Evolutionary conservation across 2,797 vertebrate genomes (phyloP), one percentile per base, ranked within the genome.

Genomic region (Myioborus melanocephalus): DNA sequence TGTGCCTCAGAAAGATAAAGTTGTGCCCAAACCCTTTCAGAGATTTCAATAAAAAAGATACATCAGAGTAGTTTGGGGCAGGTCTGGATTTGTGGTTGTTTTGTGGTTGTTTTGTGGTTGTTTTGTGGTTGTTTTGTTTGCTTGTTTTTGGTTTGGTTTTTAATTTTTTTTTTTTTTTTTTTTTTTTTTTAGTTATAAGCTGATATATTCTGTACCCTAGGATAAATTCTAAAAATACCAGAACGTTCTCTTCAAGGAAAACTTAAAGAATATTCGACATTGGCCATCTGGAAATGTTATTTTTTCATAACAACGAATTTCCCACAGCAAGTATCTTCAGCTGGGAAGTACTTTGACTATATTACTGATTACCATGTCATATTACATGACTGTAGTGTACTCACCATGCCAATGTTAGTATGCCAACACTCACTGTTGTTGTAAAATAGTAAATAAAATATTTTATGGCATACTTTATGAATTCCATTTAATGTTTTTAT

Each of bases 51-150:
- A 13, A 41, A 66, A 87, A 26, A 63, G 37, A 8, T 1, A 8
- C 0, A 2, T 55, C 9, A 14, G 20, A 16, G 4, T 22, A 2
- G 2, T 39, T 47, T 6, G 12, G 9, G 24, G 20, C 9, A 53
- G 12, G 26, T 30, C 10, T 52, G 15, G 3, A 13, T 57, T 34
- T 34, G 34, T 34, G 34, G 34, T 34, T 66, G 14, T 32, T 30
- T 32, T 63, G 20, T 32, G 32, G 20, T 12, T 23, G 7, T 61
- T 20, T 61, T 10, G 12, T 18, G 34, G 34, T 34, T 66, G 14
- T 32, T 30, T 32, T 63, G 20, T 32, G 32, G 20, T 12, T 23
- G 7, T 61, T 20, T 61, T 10, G 11, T 18, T 43, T 43, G 17
- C 8, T 50, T 30, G 30, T 12, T n/a, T 57, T n/a, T 3, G 5